Conservation (phyloP, 2,113 vertebrate species). For the Megaceryle maxima region DNA sequence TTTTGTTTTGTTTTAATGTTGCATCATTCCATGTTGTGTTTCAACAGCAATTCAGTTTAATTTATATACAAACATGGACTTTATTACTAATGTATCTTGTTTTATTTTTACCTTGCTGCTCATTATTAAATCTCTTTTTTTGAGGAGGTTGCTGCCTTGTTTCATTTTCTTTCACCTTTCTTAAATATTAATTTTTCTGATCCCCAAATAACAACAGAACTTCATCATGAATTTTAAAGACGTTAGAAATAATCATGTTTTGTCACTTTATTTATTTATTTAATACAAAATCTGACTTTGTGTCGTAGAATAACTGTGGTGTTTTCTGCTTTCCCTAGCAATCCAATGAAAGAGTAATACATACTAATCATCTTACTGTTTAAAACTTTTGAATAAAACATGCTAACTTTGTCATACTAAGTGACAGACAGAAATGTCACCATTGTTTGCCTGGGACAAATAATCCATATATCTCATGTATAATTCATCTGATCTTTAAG, state of each 20-base stretch:
- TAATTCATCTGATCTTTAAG: conserved; percentile 85
- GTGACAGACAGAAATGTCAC: conserved; percentile 83
- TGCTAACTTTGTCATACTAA: conserved; percentile 81
- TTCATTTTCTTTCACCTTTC: not conserved
- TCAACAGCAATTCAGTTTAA: not conserved
- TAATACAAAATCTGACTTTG: conserved; percentile 57
- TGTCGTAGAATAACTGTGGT: conserved; percentile 51
- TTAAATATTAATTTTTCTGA: not conserved
- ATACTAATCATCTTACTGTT: conserved; percentile 73
- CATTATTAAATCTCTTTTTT: fast-evolving
- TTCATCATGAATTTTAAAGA: conserved; percentile 41
- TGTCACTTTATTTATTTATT: conserved; percentile 31
- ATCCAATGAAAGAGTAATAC: conserved; percentile 67
- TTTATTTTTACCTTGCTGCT: not conserved
- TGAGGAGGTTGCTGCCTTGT: fast-evolving
- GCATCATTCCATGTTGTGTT: not conserved
- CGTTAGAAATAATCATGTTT: conserved; percentile 25
- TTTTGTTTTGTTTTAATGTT: not conserved
- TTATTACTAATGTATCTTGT: not conserved
- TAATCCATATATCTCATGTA: conserved; percentile 84
- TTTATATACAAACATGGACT: not conserved
- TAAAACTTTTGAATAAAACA: conserved; percentile 84
- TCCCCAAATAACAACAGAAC: conserved; percentile 10
- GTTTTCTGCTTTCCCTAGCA: conserved; percentile 65
- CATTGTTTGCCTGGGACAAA: conserved; percentile 80